These are phyloP conservation scores for Pseudocheirus occidentalis DNA, from an alignment of 2,797 vertebrate species.

Conservation along the genomic window DNA sequence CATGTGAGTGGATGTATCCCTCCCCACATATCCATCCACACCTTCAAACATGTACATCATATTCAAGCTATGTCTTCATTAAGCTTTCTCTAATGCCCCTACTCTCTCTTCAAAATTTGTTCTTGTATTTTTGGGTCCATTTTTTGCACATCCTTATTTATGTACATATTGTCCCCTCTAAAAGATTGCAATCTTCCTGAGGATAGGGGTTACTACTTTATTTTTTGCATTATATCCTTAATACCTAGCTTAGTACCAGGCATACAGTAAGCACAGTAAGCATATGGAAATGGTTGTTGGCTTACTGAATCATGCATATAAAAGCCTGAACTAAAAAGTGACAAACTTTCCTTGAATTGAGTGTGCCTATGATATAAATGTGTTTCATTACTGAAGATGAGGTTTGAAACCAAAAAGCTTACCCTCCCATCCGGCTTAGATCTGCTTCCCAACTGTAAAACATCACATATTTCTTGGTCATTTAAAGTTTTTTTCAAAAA, in stretches of 20 bases:
- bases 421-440: accelerated
- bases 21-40: not conserved
- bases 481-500: slow-evolving; percentile 21
- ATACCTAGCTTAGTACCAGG: not conserved
- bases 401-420: slow-evolving; percentile 5
- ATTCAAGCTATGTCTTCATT: not conserved
- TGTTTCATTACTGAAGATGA: not conserved
- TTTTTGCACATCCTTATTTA: not conserved
- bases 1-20: not conserved
- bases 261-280: not conserved
- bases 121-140: not conserved
- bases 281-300: not conserved
- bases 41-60: not conserved
- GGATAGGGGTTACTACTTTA: not conserved
- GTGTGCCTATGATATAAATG: not conserved
- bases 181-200: not conserved
- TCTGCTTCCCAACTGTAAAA: accelerated
- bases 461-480: not conserved
- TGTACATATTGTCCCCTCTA: not conserved
- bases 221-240: not conserved
- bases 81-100: not conserved
- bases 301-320: not conserved
- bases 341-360: slow-evolving; percentile 25
- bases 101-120: not conserved
- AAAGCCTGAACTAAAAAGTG: slow-evolving; percentile 53